Percentiles rank a stretch among this genome's conserved stretches.
Conservation (phyloP, 2,888 invertebrate genomes). For the Tipula helvola region DNA sequence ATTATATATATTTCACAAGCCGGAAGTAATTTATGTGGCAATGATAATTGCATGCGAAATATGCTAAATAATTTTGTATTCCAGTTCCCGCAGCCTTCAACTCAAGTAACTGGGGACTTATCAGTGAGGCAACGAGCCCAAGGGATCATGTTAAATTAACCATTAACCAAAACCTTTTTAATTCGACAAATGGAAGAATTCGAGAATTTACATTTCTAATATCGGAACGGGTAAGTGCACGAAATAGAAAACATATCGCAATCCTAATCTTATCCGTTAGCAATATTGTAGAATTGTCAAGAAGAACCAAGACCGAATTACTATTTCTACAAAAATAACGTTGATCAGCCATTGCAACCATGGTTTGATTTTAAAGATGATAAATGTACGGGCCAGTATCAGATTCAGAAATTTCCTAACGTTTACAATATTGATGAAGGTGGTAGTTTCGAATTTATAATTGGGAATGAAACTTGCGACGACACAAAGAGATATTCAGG, state of each 20-base stretch:
- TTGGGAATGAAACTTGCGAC: slow-evolving; percentile 30
- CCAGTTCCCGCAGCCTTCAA: background rate
- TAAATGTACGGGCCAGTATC: slow-evolving; percentile 30
- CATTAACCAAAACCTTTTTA: slow-evolving; percentile 26
- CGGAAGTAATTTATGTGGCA: background rate
- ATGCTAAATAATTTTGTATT: background rate
- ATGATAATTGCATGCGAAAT: background rate
- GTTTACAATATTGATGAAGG: background rate
- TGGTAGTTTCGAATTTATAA: slow-evolving; percentile 18
- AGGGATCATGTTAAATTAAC: slow-evolving; percentile 29
- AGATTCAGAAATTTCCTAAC: slow-evolving; percentile 18
- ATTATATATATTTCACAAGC: background rate
- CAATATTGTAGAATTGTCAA: slow-evolving; percentile 22
- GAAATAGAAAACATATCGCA: background rate
- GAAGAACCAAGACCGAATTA: slow-evolving; percentile 22
- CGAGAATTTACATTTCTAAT: slow-evolving; percentile 35
- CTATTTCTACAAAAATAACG: slow-evolving; percentile 26
- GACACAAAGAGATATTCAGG: slow-evolving; percentile 12
- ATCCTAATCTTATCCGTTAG: background rate
- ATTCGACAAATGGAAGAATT: slow-evolving; percentile 32
- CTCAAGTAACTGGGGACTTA: background rate
- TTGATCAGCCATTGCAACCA: slow-evolving; percentile 31
- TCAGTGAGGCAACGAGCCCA: slow-evolving; percentile 24
- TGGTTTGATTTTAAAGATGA: slow-evolving; percentile 25
- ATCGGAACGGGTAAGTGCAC: slow-evolving; percentile 24